These are phyloP conservation scores for Rissa tridactyla DNA, from an alignment of 2,113 vertebrate species.

Conservation along the genomic window DNA sequence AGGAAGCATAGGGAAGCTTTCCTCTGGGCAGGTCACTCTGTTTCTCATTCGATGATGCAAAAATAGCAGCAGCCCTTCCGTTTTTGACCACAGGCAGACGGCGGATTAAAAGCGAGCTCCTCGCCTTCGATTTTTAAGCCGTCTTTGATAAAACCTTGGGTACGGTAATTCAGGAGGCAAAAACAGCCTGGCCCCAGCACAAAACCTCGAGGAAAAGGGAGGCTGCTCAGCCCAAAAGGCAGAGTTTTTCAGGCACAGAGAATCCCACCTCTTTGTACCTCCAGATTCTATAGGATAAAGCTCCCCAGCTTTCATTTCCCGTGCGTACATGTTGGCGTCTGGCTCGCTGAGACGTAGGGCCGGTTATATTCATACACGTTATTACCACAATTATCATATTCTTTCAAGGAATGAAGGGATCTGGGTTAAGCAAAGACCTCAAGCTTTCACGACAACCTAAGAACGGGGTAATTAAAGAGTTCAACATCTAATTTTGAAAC, in stretches of 20 bases:
- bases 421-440: background rate
- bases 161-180: background rate
- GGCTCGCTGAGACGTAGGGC: background rate
- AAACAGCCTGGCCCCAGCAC: background rate
- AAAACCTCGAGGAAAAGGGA: fast-evolving
- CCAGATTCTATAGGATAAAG: background rate
- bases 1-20: background rate
- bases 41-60: background rate
- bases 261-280: background rate
- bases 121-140: background rate
- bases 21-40: fast-evolving
- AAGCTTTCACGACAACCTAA: background rate
- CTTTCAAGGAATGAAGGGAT: background rate
- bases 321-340: fast-evolving
- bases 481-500: background rate
- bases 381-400: background rate
- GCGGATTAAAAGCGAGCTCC: background rate
- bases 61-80: background rate
- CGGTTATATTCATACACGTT: too few species aligned
- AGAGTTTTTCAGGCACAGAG: background rate
- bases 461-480: fast-evolving
- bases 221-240: fast-evolving
- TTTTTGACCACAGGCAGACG: background rate
- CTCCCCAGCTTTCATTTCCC: too few species aligned
- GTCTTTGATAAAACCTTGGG: fast-evolving